Base-by-base conservation (phyloP, 2,113 vertebrate genomes). In the Nansenia antarctica region DNA sequence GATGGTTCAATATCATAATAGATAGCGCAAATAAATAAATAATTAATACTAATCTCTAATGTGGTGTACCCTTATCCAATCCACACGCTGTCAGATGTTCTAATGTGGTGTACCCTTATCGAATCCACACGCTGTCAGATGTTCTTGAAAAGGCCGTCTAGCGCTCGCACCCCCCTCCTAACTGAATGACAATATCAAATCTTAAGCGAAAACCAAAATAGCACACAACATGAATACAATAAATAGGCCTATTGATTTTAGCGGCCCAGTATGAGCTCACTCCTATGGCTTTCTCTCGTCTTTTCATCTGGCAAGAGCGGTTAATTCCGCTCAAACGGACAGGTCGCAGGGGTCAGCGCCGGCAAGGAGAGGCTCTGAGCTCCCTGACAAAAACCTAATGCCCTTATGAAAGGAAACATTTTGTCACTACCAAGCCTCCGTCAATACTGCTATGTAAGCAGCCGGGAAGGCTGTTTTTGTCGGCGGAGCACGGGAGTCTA, bases 301-400 rank as follows among this genome's bases (percentile, higher is more conserved):
- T 90, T 88, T 90, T 90, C 89, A 90, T 90, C 84, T 89, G 86
- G 89, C 89, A 87, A 81, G 83, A 84, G 74, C 84, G 80, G 85
- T 90, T 90, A 88, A 89, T 90, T 90, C 87, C 88, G 87, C 89
- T 89, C 84, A 84, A 88, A 86, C 80, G 86, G 87, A 88, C 76
- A 65, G 87, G 87, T 90, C 87, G 69, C 74, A 42, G 42, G 75
- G 86, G 86, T 90, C 87, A 90, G 81, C 86, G 79, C 78, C 69
- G 72, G 85, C 87, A 90, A 87, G 86, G 79, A 86, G 82, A 74
- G 82, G 87, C 84, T 80, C 82, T 86, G 86, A 88, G 81, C 81
- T 57, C 76, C 82, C 80, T 75, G 73, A 86, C 82, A 87, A 88
- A 35, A 67, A 69, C 79, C 77, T 87, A 87, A 86, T 85, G 85